Evolutionary conservation across 2,888 invertebrate species (phyloP).

Genomic region (Nasonovia ribisnigri): DNA sequence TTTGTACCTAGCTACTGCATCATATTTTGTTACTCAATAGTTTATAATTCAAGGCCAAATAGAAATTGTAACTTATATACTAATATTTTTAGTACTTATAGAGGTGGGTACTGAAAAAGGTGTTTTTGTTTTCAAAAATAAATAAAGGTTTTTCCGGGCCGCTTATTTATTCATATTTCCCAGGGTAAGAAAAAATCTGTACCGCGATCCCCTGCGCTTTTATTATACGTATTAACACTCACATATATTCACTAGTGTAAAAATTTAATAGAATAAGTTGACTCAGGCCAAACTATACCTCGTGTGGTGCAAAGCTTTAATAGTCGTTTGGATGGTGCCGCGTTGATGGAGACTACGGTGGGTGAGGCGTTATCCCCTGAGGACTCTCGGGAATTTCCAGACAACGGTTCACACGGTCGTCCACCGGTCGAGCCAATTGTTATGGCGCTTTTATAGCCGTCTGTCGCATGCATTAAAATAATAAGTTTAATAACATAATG

Average conservation of each 20-base stretch:
- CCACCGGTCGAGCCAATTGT: not conserved
- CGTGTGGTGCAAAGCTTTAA: not conserved
- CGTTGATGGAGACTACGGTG: not conserved
- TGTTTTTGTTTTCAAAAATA: not conserved
- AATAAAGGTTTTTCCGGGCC: not conserved
- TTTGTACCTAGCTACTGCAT: not conserved
- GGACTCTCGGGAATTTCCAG: slow-evolving; percentile 21
- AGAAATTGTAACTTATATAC: no score
- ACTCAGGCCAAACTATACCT: not conserved
- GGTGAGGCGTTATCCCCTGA: not conserved
- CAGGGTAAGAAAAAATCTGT: not conserved
- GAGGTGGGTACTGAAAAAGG: no score
- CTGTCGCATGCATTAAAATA: not conserved
- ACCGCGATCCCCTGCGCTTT: not conserved
- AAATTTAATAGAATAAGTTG: not conserved
- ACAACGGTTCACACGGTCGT: slow-evolving; percentile 40
- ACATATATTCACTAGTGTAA: not conserved
- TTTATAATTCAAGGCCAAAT: not conserved
- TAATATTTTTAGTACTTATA: no score
- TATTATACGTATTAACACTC: not conserved
- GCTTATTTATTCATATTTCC: not conserved
- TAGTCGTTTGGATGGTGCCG: not conserved
- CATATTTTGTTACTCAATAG: not conserved
- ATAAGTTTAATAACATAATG: not conserved
- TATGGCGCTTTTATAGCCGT: not conserved